These are phyloP conservation scores for Notothenia rossii DNA, from an alignment of 2,113 vertebrate genomes.

Conservation along the genomic window DNA sequence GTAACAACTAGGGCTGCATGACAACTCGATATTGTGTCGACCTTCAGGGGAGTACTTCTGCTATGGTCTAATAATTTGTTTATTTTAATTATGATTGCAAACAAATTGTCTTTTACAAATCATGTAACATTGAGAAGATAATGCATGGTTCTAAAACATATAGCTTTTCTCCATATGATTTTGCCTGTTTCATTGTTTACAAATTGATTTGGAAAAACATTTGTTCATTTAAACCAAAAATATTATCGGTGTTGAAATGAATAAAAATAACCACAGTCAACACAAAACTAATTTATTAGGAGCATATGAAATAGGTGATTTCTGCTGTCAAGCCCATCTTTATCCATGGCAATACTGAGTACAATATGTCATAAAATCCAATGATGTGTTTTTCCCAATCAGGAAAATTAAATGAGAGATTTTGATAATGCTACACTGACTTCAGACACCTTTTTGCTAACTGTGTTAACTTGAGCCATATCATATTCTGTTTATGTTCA, in stretches of 20 bases:
- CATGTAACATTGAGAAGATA: not conserved
- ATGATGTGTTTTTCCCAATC: conserved; percentile 5
- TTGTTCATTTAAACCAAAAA: no score
- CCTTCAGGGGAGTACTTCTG: not conserved
- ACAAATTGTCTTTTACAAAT: not conserved
- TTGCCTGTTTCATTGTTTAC: no score
- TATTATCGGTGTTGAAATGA: no score
- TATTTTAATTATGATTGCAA: not conserved
- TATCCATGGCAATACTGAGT: conserved; percentile 22
- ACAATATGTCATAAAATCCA: conserved; percentile 36
- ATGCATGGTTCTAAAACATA: no score
- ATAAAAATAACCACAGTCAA: conserved; percentile 35
- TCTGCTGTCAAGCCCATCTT: conserved; percentile 1
- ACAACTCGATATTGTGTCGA: not conserved
- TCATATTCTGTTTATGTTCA: conserved; percentile 85
- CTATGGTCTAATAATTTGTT: not conserved
- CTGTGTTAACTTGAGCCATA: conserved; percentile 85
- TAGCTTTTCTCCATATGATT: no score
- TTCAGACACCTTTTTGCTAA: conserved; percentile 48
- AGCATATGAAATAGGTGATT: conserved; percentile 58
- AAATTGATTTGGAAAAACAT: no score
- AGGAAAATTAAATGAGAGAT: conserved; percentile 26
- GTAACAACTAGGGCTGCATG: not conserved
- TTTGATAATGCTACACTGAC: conserved; percentile 40
- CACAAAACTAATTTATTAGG: conserved; percentile 74